These are phyloP conservation scores for human (Homo sapiens) DNA, from an alignment of 2,113 vertebrate species.

Conservation along the genomic window DNA sequence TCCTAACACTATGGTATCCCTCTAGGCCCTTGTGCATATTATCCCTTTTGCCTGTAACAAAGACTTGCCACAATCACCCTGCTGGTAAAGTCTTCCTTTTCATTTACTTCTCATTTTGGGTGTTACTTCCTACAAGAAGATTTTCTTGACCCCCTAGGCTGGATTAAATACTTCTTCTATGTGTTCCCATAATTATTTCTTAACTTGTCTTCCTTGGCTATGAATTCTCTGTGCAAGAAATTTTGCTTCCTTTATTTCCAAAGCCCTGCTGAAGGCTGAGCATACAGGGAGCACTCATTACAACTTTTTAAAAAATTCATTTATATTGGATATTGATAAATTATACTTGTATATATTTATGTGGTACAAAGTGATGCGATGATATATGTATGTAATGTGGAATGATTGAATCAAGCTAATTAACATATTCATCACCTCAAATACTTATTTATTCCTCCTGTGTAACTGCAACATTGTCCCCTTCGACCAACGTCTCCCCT, in stretches of 20 bases:
- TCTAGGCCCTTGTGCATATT: neutral
- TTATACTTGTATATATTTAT: neutral
- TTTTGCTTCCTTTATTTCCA: neutral
- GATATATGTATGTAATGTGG: neutral
- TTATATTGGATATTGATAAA: neutral
- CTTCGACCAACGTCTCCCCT: neutral
- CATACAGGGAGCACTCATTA: neutral
- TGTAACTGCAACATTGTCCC: too few species aligned
- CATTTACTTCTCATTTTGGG: neutral
- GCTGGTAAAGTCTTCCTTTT: neutral
- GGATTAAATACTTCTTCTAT: neutral
- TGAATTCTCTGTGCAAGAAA: neutral
- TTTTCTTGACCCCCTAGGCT: neutral
- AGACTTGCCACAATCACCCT: neutral
- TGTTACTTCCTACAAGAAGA: neutral
- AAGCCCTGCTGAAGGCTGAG: neutral
- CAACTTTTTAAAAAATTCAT: neutral
- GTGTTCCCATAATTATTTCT: neutral
- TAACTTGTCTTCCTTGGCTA: neutral
- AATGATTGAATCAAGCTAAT: neutral
- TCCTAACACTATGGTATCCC: neutral
- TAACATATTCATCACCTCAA: neutral
- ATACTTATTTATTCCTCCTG: neutral
- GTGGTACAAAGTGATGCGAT: neutral
- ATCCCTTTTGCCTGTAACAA: neutral